Conservation (phyloP, 2,888 invertebrate species). For the Dascillus cervinus region DNA sequence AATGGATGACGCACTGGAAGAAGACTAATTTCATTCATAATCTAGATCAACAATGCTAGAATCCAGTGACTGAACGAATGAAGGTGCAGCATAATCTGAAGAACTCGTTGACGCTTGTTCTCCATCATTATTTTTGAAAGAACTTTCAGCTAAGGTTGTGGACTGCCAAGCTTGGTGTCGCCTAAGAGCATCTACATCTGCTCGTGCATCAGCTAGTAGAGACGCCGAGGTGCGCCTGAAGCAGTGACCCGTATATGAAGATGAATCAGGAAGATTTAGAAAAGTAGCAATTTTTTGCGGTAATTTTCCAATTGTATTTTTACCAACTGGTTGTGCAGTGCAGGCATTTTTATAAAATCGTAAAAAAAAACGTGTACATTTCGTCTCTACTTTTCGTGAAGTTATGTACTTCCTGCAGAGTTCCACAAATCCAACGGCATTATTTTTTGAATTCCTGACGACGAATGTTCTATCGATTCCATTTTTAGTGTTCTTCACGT, state of each 20-base stretch:
- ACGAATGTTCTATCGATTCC: not conserved
- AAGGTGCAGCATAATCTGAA: too few relatives aligned
- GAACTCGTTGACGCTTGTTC: too few relatives aligned
- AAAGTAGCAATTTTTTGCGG: not conserved
- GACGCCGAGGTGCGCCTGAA: constrained; percentile 1
- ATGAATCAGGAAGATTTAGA: not conserved
- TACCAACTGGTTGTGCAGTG: not conserved
- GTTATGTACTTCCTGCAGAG: not conserved
- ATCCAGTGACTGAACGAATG: too few relatives aligned
- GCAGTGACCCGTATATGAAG: constrained; percentile 1
- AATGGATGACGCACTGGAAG: too few relatives aligned
- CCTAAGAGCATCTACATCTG: too few relatives aligned
- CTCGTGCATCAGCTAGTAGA: too few relatives aligned
- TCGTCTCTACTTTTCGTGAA: not conserved
- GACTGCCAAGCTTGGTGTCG: too few relatives aligned
- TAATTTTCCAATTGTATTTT: not conserved
- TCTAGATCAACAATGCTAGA: too few relatives aligned
- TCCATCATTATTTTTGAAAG: too few relatives aligned
- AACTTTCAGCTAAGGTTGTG: too few relatives aligned
- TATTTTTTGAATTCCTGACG: not conserved
- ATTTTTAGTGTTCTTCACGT: not conserved
- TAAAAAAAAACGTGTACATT: not conserved
- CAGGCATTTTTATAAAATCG: not conserved
- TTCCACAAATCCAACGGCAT: not conserved
- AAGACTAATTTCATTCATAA: too few relatives aligned